Evolutionary conservation across 2,888 invertebrate species (phyloP).

Genomic region (Subacronicta megacephala): DNA sequence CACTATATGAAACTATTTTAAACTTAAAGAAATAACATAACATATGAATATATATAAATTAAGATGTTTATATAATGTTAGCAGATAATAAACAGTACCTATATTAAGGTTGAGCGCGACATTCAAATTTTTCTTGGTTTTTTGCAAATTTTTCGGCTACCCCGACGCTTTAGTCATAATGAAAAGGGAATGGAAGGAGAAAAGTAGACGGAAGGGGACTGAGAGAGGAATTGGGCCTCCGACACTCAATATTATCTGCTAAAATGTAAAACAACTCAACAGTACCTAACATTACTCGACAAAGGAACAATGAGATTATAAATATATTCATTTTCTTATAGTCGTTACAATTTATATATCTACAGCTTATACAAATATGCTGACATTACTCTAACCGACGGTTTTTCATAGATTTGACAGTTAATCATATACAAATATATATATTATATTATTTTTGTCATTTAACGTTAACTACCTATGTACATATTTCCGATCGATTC

Average conservation of each 20-base stretch:
- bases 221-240: no score
- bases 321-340: constrained; percentile 41
- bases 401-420: constrained; percentile 56
- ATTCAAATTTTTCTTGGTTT: no score
- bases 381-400: constrained; percentile 42
- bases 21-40: constrained; percentile 2
- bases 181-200: no score
- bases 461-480: constrained; percentile 14
- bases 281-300: constrained; percentile 19
- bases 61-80: constrained; percentile 1
- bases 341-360: constrained; percentile 29
- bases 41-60: no score
- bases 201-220: no score
- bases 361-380: constrained; percentile 45
- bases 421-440: constrained; percentile 55
- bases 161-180: no score
- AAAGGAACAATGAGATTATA: constrained; percentile 56
- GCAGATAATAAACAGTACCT: constrained; percentile 9
- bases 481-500: constrained; percentile 13
- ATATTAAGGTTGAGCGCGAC: background rate
- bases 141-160: no score
- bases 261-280: background rate
- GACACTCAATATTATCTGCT: constrained; percentile 1
- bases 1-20: constrained; percentile 18
- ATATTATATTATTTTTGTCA: constrained; percentile 48